A percentile compares a stretch with the other conserved stretches of the same genome.
phyloP scores from a whole-genome alignment of 64 coral and sea anemone genomes.

The Astreopora myriophthalma region DNA sequence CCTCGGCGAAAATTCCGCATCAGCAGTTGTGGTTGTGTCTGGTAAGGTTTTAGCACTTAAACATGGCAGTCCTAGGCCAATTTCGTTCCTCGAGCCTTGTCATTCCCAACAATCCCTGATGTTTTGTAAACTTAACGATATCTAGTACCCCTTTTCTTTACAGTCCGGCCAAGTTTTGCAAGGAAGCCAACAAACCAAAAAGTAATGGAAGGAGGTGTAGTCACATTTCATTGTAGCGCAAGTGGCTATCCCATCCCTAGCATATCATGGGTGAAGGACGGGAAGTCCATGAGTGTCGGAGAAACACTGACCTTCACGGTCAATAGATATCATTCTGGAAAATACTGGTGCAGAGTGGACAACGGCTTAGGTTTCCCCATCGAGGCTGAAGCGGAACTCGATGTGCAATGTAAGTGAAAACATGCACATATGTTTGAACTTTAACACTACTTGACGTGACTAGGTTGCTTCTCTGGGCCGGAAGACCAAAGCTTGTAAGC shows the following conservation, averaged over 20 bases:
- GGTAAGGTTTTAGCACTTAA: slow-evolving; percentile 11
- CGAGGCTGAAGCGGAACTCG: not conserved
- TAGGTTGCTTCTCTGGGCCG: too few species aligned
- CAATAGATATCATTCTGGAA: not conserved
- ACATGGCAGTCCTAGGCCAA: too few species aligned
- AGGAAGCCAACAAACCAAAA: slow-evolving; percentile 2
- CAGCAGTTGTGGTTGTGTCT: slow-evolving; percentile 4
- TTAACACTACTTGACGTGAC: too few species aligned
- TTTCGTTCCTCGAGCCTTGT: too few species aligned
- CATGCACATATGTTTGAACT: not conserved
- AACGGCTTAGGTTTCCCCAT: not conserved
- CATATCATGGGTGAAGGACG: not conserved
- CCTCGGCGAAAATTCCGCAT: not conserved
- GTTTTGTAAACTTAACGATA: too few species aligned
- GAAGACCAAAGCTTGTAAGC: too few species aligned
- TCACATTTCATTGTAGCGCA: not conserved
- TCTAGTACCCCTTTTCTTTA: not conserved
- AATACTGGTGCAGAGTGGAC: not conserved
- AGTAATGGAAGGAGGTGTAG: not conserved
- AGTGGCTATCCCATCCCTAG: not conserved
- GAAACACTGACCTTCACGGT: not conserved
- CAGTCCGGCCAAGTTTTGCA: not conserved
- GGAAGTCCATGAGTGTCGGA: not conserved
- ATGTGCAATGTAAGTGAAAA: not conserved
- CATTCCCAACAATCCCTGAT: too few species aligned